Evolutionary conservation across 2,797 vertebrate species (phyloP).

Genomic region (Atherinosoma microstoma): DNA sequence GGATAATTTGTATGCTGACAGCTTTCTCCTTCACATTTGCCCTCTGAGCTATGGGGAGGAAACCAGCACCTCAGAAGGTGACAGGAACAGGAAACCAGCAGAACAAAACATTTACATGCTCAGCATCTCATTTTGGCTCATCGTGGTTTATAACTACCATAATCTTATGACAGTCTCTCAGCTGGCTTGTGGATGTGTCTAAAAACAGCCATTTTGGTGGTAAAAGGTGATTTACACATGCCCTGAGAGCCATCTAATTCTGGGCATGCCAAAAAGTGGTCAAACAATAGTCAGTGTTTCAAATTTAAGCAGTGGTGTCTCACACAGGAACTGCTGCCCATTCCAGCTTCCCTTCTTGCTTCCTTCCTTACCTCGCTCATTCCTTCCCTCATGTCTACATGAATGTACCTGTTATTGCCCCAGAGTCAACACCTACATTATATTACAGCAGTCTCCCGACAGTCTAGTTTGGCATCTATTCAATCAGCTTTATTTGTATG

Average conservation of each 20-base stretch:
- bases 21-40: constrained; percentile 49
- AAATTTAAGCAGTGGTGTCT: constrained; percentile 51
- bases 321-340: constrained; percentile 72
- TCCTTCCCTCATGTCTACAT: constrained; percentile 53
- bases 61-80: constrained; percentile 40
- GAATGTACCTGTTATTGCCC: constrained; percentile 59
- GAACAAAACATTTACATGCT: constrained; percentile 41
- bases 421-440: constrained; percentile 41
- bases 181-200: neutral
- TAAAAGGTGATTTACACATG: constrained; percentile 4
- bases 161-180: neutral
- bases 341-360: constrained; percentile 63
- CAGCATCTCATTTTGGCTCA: constrained; percentile 34
- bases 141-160: no score
- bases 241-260: constrained; percentile 6
- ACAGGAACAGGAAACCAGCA: constrained; percentile 66
- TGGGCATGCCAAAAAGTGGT: constrained; percentile 19
- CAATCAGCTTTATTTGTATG: no score
- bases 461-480: neutral
- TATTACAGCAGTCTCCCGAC: neutral
- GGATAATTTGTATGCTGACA: constrained; percentile 43
- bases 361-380: constrained; percentile 72
- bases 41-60: constrained; percentile 47
- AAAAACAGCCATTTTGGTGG: neutral
- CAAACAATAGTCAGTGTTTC: constrained; percentile 68